phyloP scores from a whole-genome alignment of 1,140 invertebrate genomes.

The Sipha flava region DNA sequence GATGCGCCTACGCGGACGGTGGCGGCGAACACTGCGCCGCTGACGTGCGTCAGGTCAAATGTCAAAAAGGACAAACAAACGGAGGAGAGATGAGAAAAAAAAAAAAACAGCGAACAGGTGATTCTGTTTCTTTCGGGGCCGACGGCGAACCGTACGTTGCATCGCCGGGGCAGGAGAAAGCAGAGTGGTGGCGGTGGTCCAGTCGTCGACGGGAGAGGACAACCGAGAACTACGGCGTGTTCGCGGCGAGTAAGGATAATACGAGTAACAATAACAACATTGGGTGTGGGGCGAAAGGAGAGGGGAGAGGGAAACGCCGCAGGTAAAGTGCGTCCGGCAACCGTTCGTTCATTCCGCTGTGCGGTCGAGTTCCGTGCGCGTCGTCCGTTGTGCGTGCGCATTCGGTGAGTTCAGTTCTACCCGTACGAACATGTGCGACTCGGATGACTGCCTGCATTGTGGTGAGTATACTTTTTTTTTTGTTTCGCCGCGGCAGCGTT shows the following conservation, averaged over 20 bases:
- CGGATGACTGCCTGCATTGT: constrained; percentile 13
- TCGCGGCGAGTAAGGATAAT: neutral
- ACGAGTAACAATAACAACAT: neutral
- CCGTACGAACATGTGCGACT: constrained; percentile 1
- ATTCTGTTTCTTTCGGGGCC: neutral
- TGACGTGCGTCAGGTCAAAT: neutral
- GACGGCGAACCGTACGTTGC: too few species aligned
- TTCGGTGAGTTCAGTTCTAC: neutral
- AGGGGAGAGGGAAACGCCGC: neutral
- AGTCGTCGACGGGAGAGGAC: neutral
- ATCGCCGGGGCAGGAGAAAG: neutral
- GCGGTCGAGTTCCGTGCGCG: neutral
- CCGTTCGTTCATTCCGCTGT: constrained; percentile 14
- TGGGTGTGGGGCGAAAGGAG: neutral
- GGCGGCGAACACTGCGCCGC: neutral
- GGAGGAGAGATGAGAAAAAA: neutral
- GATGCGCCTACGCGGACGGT: neutral
- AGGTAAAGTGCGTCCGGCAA: neutral
- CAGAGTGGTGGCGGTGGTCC: neutral
- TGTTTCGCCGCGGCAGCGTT: too few species aligned
- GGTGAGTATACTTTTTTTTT: constrained; percentile 3
- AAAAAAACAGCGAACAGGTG: neutral
- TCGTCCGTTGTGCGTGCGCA: neutral
- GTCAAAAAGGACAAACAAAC: neutral
- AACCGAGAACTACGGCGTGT: neutral